Evolutionary conservation across 2,797 vertebrate species (phyloP).

Genomic region (Hyperoplus immaculatus): DNA sequence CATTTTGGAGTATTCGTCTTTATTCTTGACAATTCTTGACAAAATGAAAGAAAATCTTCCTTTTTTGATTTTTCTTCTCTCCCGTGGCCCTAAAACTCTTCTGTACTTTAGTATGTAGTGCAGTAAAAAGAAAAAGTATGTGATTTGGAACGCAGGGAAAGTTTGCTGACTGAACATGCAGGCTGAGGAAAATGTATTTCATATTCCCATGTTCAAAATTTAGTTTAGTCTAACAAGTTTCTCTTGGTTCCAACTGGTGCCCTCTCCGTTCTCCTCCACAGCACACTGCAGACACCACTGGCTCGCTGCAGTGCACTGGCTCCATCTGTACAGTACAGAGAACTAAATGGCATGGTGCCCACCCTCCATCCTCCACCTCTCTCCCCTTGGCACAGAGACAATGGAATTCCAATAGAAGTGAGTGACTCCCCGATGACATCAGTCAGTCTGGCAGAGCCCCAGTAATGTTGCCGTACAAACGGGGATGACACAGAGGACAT

Average conservation of each 20-base stretch:
- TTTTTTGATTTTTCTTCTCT: too few relatives aligned
- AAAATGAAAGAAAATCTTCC: too few relatives aligned
- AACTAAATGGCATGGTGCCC: slow-evolving; percentile 29
- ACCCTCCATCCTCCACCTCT: slow-evolving; percentile 4
- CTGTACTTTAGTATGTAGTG: too few relatives aligned
- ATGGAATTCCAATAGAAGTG: slow-evolving; percentile 67
- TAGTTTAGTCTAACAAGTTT: not conserved
- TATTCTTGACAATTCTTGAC: too few relatives aligned
- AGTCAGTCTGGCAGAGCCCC: slow-evolving; percentile 50
- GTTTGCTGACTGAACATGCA: slow-evolving; percentile 2
- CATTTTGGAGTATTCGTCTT: too few relatives aligned
- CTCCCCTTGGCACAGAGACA: slow-evolving; percentile 62
- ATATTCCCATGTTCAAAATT: not conserved
- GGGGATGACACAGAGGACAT: slow-evolving; percentile 32
- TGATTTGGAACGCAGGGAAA: too few relatives aligned
- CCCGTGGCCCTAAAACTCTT: too few relatives aligned
- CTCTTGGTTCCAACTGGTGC: not conserved
- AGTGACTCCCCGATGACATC: slow-evolving; percentile 58
- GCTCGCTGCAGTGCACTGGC: slow-evolving; percentile 36
- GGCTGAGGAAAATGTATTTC: not conserved
- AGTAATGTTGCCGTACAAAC: slow-evolving; percentile 31
- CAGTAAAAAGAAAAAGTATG: too few relatives aligned
- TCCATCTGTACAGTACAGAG: slow-evolving; percentile 21
- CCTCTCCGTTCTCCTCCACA: slow-evolving; percentile 1
- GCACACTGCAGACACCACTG: slow-evolving; percentile 23